Percentiles rank a stretch among this genome's conserved stretches.
These are phyloP conservation scores for Carcinoscorpius rotundicauda DNA, from an alignment of 1,140 invertebrate genomes.

Conservation along the genomic window DNA sequence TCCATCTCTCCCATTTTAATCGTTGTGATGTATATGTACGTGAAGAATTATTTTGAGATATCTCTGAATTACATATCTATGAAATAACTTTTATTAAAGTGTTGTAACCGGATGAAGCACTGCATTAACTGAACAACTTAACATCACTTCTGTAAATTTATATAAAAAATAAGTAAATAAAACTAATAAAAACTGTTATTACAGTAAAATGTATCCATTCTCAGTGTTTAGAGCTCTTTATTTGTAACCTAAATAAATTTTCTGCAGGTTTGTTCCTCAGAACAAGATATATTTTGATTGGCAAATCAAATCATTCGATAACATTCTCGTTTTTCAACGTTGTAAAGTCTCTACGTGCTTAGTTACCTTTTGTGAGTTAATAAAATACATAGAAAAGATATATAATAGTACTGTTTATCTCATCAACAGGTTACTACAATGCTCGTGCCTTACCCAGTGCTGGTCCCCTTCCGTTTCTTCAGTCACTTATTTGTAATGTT, in stretches of 20 bases:
- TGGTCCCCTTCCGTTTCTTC: conserved; percentile 24
- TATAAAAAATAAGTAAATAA: no score
- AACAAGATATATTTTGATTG: not conserved
- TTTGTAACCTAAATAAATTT: not conserved
- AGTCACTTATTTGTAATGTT: conserved; percentile 27
- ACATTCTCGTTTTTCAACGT: not conserved
- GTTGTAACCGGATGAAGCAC: no score
- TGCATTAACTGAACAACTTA: no score
- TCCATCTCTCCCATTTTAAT: no score
- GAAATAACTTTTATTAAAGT: no score
- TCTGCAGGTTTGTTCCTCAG: not conserved
- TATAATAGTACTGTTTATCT: not conserved
- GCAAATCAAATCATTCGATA: not conserved
- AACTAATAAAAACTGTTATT: no score
- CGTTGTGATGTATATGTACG: no score
- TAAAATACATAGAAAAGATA: not conserved
- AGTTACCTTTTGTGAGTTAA: not conserved
- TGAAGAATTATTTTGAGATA: no score
- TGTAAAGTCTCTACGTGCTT: not conserved
- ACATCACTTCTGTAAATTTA: no score
- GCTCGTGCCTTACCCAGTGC: conserved; percentile 26
- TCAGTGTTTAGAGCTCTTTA: not conserved
- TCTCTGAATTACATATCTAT: no score
- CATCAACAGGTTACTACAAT: conserved; percentile 24
- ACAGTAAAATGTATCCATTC: no score